Conservation (phyloP, 2,888 invertebrate species). For the Ctena decussata region DNA sequence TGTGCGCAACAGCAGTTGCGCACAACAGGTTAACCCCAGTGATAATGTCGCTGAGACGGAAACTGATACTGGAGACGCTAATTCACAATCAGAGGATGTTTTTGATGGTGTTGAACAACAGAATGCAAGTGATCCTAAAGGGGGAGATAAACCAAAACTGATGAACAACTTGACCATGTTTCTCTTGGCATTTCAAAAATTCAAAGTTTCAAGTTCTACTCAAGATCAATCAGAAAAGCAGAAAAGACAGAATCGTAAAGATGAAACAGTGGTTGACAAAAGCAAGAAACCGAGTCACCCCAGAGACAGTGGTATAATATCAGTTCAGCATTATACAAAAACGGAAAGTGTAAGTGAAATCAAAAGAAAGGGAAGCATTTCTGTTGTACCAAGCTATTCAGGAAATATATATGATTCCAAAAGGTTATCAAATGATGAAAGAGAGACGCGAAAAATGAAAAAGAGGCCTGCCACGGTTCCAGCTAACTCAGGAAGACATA, state of each 20-base stretch:
- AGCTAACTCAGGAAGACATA: conserved; percentile 9
- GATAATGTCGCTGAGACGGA: neutral
- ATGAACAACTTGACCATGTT: conserved; percentile 59
- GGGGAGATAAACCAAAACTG: neutral
- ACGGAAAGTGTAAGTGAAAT: too few relatives aligned
- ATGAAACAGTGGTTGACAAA: too few relatives aligned
- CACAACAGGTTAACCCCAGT: neutral
- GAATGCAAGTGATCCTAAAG: neutral
- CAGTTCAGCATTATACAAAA: too few relatives aligned
- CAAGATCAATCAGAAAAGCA: neutral
- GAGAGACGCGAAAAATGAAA: neutral
- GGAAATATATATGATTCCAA: too few relatives aligned
- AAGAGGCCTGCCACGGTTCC: conserved; percentile 39
- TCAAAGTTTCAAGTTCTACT: conserved; percentile 19
- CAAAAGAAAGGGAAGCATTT: too few relatives aligned
- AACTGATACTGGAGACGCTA: neutral
- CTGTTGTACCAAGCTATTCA: too few relatives aligned
- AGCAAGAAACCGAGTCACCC: neutral
- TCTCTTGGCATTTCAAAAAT: conserved; percentile 47
- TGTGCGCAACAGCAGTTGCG: conserved; percentile 14
- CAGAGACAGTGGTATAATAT: neutral
- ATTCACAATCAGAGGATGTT: neutral
- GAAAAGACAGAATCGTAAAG: too few relatives aligned
- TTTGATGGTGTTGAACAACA: neutral
- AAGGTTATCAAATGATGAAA: too few relatives aligned